Evolutionary conservation across 2,797 vertebrate genomes (phyloP).

Genomic region (Tarsius wallacei): DNA sequence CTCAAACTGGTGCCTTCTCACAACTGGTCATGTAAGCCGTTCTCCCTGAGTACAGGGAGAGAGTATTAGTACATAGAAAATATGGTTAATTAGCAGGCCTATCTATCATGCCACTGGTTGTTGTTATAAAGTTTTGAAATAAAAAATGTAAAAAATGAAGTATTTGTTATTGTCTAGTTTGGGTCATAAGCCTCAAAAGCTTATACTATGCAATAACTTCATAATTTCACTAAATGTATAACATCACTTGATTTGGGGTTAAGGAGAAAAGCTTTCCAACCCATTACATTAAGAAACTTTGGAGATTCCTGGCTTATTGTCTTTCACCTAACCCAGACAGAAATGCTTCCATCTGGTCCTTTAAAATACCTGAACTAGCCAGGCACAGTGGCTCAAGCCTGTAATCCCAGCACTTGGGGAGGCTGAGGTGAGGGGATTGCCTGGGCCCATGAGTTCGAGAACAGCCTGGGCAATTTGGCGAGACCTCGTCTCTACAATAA

Average conservation of each 20-base stretch:
- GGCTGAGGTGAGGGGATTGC: too few relatives aligned
- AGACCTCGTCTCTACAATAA: too few relatives aligned
- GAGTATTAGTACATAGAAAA: background rate
- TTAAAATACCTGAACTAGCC: background rate
- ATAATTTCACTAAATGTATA: background rate
- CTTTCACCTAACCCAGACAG: background rate
- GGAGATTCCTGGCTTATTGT: background rate
- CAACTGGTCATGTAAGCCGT: background rate
- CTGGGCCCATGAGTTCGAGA: too few relatives aligned
- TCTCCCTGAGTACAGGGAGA: background rate
- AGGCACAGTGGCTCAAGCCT: too few relatives aligned
- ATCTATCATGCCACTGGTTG: background rate
- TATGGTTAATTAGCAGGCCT: background rate
- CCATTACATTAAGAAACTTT: slow-evolving; percentile 1
- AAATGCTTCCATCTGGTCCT: background rate
- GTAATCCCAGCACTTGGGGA: too few relatives aligned
- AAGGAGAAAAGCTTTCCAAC: slow-evolving; percentile 14
- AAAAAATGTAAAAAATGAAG: slow-evolving; percentile 7
- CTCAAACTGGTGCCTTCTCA: slow-evolving; percentile 18
- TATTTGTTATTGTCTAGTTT: slow-evolving; percentile 5
- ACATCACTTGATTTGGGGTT: slow-evolving; percentile 2
- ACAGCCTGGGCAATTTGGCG: too few relatives aligned
- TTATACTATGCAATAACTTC: background rate
- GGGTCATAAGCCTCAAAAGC: background rate
- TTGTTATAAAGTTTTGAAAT: background rate